Evolutionary conservation across 37 sponge, comb jelly and placozoan genomes (phyloP).

Genomic region (Diacarnus erythraeanus): DNA sequence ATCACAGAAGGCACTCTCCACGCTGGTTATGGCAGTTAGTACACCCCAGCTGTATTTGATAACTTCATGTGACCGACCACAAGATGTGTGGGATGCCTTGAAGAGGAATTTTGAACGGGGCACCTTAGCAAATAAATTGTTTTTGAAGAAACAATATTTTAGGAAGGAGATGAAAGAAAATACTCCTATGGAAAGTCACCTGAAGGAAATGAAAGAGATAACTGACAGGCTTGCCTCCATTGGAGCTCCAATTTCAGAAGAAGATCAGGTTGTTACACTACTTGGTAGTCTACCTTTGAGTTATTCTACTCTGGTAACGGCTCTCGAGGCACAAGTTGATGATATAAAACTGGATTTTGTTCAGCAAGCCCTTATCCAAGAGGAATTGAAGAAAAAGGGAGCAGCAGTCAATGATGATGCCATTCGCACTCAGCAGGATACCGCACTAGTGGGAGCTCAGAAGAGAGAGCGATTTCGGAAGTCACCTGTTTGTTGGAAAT

Average conservation of each 20-base stretch:
- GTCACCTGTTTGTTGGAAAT: constrained; percentile 10
- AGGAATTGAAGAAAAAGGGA: constrained; percentile 22
- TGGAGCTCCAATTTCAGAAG: constrained; percentile 42
- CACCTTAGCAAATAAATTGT: constrained; percentile 50
- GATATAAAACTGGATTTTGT: constrained; percentile 35
- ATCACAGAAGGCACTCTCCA: constrained; percentile 57
- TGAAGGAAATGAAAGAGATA: constrained; percentile 60
- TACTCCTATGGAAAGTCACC: constrained; percentile 34
- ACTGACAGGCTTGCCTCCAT: constrained; percentile 50
- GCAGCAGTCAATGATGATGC: neutral
- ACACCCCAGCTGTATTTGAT: constrained; percentile 46
- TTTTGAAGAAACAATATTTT: constrained; percentile 57
- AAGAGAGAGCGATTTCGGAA: neutral
- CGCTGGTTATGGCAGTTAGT: constrained; percentile 35
- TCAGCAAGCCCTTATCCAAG: constrained; percentile 45
- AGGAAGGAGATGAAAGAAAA: constrained; percentile 49
- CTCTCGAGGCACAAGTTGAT: constrained; percentile 47
- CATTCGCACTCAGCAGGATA: too few relatives aligned
- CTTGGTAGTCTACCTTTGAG: constrained; percentile 38
- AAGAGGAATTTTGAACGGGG: constrained; percentile 48
- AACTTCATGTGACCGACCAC: constrained; percentile 40
- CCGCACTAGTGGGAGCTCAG: constrained; percentile 29
- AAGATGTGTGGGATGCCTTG: constrained; percentile 35
- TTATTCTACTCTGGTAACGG: constrained; percentile 45
- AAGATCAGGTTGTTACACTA: constrained; percentile 54